These are phyloP conservation scores for Trochalopteron elliotii DNA, from an alignment of 2,113 vertebrate species.

Conservation along the genomic window DNA sequence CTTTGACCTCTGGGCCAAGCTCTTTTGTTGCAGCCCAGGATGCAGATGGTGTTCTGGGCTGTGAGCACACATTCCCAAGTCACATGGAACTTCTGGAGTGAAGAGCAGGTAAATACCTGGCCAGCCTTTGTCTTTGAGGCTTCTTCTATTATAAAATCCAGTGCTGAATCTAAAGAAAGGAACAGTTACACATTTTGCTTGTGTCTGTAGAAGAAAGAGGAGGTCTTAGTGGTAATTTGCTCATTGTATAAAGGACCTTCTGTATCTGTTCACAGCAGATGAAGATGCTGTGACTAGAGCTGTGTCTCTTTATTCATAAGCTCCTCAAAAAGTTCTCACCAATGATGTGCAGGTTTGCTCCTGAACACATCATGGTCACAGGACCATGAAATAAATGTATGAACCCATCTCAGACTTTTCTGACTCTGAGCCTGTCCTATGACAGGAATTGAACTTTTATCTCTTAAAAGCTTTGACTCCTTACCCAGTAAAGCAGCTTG, in stretches of 20 bases:
- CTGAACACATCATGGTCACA: background rate
- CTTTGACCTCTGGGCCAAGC: background rate
- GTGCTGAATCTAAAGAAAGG: background rate
- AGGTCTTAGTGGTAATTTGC: background rate
- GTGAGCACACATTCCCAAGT: background rate
- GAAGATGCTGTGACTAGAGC: background rate
- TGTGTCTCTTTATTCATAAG: background rate
- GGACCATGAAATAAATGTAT: background rate
- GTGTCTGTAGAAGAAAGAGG: background rate
- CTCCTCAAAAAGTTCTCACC: background rate
- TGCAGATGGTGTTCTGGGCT: background rate
- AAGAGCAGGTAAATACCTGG: background rate
- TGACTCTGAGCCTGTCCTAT: background rate
- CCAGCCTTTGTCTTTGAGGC: background rate
- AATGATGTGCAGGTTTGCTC: background rate
- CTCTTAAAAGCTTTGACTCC: background rate
- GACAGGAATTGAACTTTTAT: background rate
- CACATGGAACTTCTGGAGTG: accelerated
- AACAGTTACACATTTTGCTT: accelerated
- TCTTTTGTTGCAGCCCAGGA: background rate
- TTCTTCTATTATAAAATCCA: background rate
- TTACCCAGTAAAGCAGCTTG: background rate
- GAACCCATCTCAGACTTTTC: background rate
- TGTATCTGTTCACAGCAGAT: background rate
- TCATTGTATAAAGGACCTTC: background rate